phyloP scores from a whole-genome alignment of 2,797 vertebrate species.

The Hybognathus amarus region DNA sequence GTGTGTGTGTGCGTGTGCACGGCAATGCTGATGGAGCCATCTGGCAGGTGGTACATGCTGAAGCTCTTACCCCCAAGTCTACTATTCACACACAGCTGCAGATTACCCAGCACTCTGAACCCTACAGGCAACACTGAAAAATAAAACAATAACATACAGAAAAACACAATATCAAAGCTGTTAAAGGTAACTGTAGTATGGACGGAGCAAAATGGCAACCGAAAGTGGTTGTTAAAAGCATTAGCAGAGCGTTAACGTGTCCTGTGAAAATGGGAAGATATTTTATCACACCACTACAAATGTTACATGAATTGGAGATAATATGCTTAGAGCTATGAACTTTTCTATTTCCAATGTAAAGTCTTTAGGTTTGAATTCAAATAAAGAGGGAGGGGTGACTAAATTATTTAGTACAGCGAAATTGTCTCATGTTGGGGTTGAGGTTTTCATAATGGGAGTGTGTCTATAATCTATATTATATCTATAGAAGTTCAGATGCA shows the following conservation, averaged over 20 bases:
- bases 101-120: constrained; percentile 63
- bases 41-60: constrained; percentile 70
- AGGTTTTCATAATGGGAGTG: too few species aligned
- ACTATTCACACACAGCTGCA: constrained; percentile 74
- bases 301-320: background rate
- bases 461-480: background rate
- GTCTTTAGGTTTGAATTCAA: background rate
- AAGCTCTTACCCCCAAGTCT: constrained; percentile 65
- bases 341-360: background rate
- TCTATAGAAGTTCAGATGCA: too few species aligned
- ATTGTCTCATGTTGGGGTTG: background rate
- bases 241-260: background rate
- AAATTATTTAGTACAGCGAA: background rate
- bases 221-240: constrained; percentile 4
- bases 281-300: constrained; percentile 12
- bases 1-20: background rate
- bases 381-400: background rate
- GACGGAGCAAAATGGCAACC: constrained; percentile 30
- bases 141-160: constrained; percentile 46
- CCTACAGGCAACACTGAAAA: constrained; percentile 60
- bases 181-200: constrained; percentile 25
- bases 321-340: background rate
- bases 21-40: constrained; percentile 65
- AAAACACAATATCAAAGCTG: constrained; percentile 47
- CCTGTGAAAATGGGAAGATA: background rate